Evolutionary conservation across 2,888 invertebrate species (phyloP), one percentile per base, ranked within the genome.

Genomic region (Harmothoe impar): DNA sequence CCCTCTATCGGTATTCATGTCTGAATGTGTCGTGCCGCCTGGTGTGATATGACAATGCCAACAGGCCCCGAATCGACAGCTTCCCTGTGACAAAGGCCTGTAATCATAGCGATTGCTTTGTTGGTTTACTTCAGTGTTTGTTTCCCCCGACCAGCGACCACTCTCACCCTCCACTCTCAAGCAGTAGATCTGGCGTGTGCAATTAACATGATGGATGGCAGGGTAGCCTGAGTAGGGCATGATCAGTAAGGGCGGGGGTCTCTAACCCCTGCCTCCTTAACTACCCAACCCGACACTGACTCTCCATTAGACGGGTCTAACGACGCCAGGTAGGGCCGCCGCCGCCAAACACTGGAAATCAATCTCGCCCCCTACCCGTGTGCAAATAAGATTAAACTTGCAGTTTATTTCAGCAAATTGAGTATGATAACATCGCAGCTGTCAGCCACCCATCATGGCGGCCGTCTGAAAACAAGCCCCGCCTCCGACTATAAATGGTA

Each of bases 371-470:
- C 84, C 17, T 23, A 12, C 31, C 31, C 54, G 52, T 52, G 31
- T 52, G 86, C 86, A 56, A 52, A 86, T 56, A 52, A 54, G 86
- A 86, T 86, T 86, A 86, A 86, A 52, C 29, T 56, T 56, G 17
- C 86, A 86, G 52, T 86, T 86, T 86, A 86, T 86, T 56, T 31
- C 86, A 54, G 86, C 86, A 86, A 86, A 86, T 86, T 86, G 86
- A 86, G 86, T 86, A 86, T 86, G 86, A 86, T 86, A 86, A 31
- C 56, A 86, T 52, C 86, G 86, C 43, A 23, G 29, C 86, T 86
- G 86, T 54, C 86, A 54, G 86, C 25, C 51, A 51, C 84, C 84
- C 51, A 84, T 84, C 51, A 84, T 84, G 51, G 43, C 17, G 43
- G 84, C 43, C 3, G 84, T 51, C 84, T 25, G 43, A 84, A 35